These are phyloP conservation scores for Acronicta leporina DNA, from an alignment of 2,888 invertebrate species.

Conservation along the genomic window DNA sequence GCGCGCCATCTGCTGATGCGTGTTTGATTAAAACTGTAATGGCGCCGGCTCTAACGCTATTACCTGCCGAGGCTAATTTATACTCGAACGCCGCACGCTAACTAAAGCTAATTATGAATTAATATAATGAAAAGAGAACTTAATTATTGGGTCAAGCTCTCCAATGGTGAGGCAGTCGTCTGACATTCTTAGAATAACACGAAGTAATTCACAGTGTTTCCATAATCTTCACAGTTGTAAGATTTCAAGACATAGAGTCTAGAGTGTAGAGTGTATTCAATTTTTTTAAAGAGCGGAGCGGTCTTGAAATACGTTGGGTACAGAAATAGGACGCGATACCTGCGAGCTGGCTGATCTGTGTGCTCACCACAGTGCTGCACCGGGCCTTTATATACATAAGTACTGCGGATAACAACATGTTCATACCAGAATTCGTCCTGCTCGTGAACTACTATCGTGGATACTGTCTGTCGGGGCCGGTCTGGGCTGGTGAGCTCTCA, in stretches of 20 bases:
- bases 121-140: slow-evolving; percentile 19
- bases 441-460: no score
- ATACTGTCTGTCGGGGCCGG: no score
- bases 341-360: no score
- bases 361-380: no score
- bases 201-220: background rate
- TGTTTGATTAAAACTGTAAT: slow-evolving; percentile 12
- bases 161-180: background rate
- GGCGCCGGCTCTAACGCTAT: slow-evolving; percentile 9
- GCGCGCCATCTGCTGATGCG: slow-evolving; percentile 8
- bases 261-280: slow-evolving; percentile 4
- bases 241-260: background rate
- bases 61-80: slow-evolving; percentile 11
- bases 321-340: no score
- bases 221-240: background rate
- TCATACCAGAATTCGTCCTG: no score
- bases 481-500: no score
- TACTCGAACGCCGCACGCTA: slow-evolving; percentile 6
- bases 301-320: no score
- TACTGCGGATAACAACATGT: no score
- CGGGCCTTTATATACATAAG: no score
- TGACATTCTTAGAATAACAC: background rate
- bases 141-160: slow-evolving; percentile 1
- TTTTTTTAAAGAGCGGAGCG: background rate
- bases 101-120: slow-evolving; percentile 17